Evolutionary conservation across 2,797 vertebrate species (phyloP).

Genomic region (Sardinella longiceps): DNA sequence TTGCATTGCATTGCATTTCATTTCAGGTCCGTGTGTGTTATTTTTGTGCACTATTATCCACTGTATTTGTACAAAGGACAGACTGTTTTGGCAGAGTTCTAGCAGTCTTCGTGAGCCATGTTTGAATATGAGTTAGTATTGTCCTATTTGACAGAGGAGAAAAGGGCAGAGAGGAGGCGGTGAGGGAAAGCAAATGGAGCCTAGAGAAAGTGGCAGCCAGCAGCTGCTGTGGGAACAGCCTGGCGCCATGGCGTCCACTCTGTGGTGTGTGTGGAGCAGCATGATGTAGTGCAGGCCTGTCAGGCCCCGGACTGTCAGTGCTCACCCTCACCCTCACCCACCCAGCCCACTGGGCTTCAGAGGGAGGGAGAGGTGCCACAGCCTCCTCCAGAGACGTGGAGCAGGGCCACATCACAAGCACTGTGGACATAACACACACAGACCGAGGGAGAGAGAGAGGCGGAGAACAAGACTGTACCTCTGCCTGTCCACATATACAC

Average conservation of each 20-base stretch:
- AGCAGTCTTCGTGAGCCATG: neutral
- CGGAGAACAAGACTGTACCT: neutral
- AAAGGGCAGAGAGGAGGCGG: neutral
- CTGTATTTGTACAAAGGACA: neutral
- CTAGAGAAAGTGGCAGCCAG: neutral
- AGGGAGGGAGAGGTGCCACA: neutral
- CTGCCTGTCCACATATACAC: neutral
- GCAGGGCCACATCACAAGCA: neutral
- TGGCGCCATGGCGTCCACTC: neutral
- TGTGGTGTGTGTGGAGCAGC: neutral
- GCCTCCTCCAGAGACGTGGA: neutral
- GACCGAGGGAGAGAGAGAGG: neutral
- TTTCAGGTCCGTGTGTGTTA: no score
- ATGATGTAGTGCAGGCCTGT: neutral
- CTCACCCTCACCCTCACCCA: neutral
- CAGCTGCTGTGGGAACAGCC: constrained; percentile 6
- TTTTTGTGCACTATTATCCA: neutral
- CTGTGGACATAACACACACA: neutral
- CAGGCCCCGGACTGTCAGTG: neutral
- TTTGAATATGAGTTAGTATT: neutral
- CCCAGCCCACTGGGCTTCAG: neutral
- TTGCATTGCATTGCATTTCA: no score
- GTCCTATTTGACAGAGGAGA: neutral
- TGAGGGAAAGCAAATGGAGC: neutral
- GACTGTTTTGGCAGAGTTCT: no score